phyloP scores from a whole-genome alignment of 2,113 vertebrate genomes.

The Paramisgurnus dabryanus region DNA sequence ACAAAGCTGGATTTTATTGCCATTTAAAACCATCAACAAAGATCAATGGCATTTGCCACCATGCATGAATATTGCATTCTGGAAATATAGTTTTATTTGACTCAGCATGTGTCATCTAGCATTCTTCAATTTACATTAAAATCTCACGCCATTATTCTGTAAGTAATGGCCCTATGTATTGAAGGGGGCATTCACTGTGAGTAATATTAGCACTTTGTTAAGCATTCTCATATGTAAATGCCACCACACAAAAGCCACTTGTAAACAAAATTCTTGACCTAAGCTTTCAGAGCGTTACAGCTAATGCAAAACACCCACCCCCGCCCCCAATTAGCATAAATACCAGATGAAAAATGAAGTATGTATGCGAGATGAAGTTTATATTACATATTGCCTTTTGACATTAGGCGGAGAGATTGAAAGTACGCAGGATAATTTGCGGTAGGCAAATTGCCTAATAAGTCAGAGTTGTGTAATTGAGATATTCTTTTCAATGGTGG shows the following conservation, averaged over 20 bases:
- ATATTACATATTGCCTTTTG: constrained; percentile 32
- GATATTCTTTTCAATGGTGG: constrained; percentile 20
- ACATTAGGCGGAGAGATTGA: constrained; percentile 33
- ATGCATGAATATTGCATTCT: constrained; percentile 28
- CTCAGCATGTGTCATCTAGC: constrained; percentile 34
- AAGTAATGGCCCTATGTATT: constrained; percentile 12
- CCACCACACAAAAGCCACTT: constrained; percentile 20
- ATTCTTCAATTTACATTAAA: constrained; percentile 15
- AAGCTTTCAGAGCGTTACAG: constrained; percentile 33
- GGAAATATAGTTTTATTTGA: constrained; percentile 9
- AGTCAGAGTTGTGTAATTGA: constrained; percentile 14
- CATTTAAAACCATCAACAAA: constrained; percentile 18
- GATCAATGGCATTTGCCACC: background rate
- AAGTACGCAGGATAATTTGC: background rate
- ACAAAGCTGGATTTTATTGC: background rate
- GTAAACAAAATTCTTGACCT: constrained; percentile 45
- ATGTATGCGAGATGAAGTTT: constrained; percentile 27
- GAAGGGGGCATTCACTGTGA: constrained; percentile 23
- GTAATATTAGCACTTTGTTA: constrained; percentile 30
- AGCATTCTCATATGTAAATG: constrained; percentile 45
- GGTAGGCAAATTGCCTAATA: constrained; percentile 26
- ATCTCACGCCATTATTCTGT: background rate
- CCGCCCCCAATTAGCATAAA: constrained; percentile 10
- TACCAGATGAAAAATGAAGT: background rate
- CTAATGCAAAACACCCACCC: constrained; percentile 21